Evolutionary conservation across 2,113 vertebrate species (phyloP), one percentile per base, ranked within the genome.

Genomic region (Aramus guarauna): DNA sequence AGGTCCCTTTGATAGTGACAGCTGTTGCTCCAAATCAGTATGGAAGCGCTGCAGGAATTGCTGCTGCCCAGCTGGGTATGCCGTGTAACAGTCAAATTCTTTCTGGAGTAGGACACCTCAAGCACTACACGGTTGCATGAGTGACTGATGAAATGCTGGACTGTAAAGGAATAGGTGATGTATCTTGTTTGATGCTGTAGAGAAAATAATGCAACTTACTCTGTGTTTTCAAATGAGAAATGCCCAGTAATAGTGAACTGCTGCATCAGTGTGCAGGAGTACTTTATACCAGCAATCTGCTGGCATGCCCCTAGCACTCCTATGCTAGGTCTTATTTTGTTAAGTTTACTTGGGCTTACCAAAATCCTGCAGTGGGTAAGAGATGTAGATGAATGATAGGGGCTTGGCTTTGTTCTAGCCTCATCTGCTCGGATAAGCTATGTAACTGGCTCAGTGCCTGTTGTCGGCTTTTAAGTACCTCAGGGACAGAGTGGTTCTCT

Each of bases 41-140:
- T 36, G 60, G 84, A 73, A 64, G 53, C 30, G 4, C 19, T 52
- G 41, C 19, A 13, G 67, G 62, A 56, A 5, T 15, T 34, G 63
- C 11, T 59, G 50, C 58, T 88, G 66, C 82, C 24, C 19, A 41
- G 53, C 67, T 92, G 67, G 17, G 14, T 32, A 2, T 64, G 52
- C 20, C 1, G 2, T 50, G 39, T 34, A 43, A 63, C 34, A 29
- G 11, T 37, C 71, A 34, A 6, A 7, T 18, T 81, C 19, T 18
- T 1, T 7, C 55, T 68, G 81, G 32, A 90, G 11, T 6, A 48
- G 69, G 58, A 47, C 15, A 8, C 19, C 63, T 83, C 12, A 53
- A 39, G 22, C 5, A 8, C 34, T 43, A 1, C 8, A 1, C 0
- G 4, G 20, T 27, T 71, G 32, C 37, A 6, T 75, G 37, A 12